Evolutionary conservation across 2,797 vertebrate species (phyloP), one percentile per base, ranked within the genome.

Genomic region (Labroides dimidiatus): DNA sequence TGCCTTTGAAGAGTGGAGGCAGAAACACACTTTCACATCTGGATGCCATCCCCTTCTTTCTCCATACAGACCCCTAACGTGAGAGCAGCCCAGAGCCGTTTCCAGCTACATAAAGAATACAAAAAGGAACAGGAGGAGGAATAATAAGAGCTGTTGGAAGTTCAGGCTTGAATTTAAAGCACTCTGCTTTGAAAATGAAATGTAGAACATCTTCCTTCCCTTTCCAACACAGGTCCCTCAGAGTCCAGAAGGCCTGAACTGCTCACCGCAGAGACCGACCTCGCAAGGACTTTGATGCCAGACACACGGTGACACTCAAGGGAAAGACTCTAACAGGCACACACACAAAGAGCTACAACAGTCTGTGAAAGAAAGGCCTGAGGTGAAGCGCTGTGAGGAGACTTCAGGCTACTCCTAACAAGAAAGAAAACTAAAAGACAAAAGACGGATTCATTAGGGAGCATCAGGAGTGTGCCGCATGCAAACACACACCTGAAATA

Each of bases 31-130:
- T 72, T 75, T 75, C 78, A 92, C 92, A 93, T 93, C 91, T 94
- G 92, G 91, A 85, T 84, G 81, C 85, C 91, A 94, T 91, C 81
- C 82, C 60, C 61, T 47, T 70, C 67, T 81, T 89, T 91, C 87
- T 89, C 59, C 57, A 64, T 50, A 47, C 67, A 84, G 84, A 87
- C 71, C 85, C 89, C 86, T 85, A 85, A 91, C 45, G 77, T 82
- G 88, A 89, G 74, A 84, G 68, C 36, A 65, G 56, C 82, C 85
- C 57, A 41, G 41, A 80, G 74, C 60, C 39, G 61, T 89, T 12
- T 89, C 86, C 42, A 75, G 72, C 66, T 77, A 78, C 78, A 77
- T 54, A 70, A 75, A 80, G 64, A 76, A 39, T 21, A 55, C 64
- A 57, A 21, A 64, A 44, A 75, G 72, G 75, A 86, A 89, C 37